These are phyloP conservation scores for Passer domesticus DNA, from an alignment of 2,113 vertebrate species.

Conservation along the genomic window DNA sequence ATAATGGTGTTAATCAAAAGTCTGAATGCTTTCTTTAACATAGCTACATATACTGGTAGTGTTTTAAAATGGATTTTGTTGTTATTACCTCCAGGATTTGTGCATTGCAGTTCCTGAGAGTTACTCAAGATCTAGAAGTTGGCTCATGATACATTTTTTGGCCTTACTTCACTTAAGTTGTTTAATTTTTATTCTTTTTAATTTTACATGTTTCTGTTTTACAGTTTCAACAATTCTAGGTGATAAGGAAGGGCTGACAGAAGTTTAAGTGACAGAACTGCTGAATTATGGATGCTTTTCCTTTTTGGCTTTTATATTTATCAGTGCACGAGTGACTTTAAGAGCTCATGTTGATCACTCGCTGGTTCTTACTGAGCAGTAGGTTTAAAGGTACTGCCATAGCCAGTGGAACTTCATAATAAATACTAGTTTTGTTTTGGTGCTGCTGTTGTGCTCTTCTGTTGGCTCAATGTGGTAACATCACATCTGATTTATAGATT, in stretches of 20 bases:
- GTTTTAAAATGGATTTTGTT: neutral
- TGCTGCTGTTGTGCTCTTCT: neutral
- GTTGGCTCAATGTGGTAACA: neutral
- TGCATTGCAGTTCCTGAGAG: neutral
- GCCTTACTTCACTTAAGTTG: neutral
- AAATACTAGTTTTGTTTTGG: neutral
- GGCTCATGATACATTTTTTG: neutral
- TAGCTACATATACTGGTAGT: neutral
- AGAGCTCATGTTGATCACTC: neutral
- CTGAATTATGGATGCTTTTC: neutral
- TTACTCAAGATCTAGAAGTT: neutral
- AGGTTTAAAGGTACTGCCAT: neutral
- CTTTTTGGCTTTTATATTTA: neutral
- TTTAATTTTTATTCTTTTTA: neutral
- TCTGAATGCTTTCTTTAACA: neutral
- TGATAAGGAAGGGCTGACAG: neutral
- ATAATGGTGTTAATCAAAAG: neutral
- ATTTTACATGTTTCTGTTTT: neutral
- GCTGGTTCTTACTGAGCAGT: neutral
- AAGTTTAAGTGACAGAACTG: neutral
- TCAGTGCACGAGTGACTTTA: neutral
- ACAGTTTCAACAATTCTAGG: neutral
- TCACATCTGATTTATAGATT: neutral
- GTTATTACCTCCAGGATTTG: neutral
- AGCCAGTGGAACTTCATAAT: neutral